Conservation (phyloP, 64 coral and sea anemone genomes). For the Cladopsammia gracilis region DNA sequence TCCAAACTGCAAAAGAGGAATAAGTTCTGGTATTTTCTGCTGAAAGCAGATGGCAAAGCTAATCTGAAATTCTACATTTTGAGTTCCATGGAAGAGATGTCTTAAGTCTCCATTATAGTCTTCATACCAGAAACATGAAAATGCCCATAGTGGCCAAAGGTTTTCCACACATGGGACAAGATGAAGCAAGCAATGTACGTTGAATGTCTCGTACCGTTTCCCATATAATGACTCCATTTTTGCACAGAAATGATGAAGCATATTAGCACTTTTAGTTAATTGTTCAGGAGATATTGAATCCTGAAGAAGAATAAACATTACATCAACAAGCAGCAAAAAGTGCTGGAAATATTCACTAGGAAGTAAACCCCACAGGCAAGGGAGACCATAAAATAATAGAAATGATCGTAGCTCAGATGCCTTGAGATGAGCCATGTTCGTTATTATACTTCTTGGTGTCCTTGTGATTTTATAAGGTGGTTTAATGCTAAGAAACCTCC, state of each 20-base stretch:
- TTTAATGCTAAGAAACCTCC: neutral
- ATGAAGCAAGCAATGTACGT: neutral
- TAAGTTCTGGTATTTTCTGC: slow-evolving; percentile 34
- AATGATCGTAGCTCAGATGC: slow-evolving; percentile 15
- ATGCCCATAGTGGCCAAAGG: neutral
- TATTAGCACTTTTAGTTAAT: neutral
- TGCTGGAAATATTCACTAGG: neutral
- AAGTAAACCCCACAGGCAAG: slow-evolving; percentile 4
- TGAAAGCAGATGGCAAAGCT: slow-evolving; percentile 28
- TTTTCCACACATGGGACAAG: neutral
- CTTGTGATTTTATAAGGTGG: neutral
- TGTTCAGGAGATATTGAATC: slow-evolving; percentile 18
- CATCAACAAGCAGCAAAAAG: neutral
- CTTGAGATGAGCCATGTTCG: neutral
- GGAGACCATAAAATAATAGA: neutral
- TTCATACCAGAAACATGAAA: slow-evolving; percentile 21
- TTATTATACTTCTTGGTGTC: neutral
- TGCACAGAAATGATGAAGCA: slow-evolving; percentile 39
- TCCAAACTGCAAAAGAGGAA: neutral
- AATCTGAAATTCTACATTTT: slow-evolving; percentile 10
- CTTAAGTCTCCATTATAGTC: slow-evolving; percentile 36
- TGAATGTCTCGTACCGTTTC: slow-evolving; percentile 15
- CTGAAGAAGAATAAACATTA: slow-evolving; percentile 22
- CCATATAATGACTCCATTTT: neutral
- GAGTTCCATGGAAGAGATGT: slow-evolving; percentile 26